phyloP scores from a whole-genome alignment of 2,113 vertebrate genomes.

The Aramus guarauna region DNA sequence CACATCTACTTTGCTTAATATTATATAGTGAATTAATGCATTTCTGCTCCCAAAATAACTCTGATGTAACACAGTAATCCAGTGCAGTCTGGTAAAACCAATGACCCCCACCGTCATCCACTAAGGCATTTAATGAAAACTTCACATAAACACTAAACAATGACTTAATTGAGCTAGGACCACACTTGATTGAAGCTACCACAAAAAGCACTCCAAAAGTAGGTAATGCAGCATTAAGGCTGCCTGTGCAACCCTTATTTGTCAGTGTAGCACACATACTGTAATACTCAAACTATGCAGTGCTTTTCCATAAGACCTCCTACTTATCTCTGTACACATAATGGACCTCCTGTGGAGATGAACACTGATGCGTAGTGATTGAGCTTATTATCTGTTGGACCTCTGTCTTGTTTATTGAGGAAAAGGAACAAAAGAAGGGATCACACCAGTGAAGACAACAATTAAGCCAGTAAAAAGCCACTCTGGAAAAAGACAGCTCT shows the following conservation, averaged over 20 bases:
- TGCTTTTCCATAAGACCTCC: background rate
- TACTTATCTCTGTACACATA: background rate
- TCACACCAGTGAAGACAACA: background rate
- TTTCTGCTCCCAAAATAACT: background rate
- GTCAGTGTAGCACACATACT: background rate
- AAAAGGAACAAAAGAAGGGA: conserved; percentile 28
- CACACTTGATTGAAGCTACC: background rate
- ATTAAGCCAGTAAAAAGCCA: background rate
- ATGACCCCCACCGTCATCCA: background rate
- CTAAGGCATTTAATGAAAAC: background rate
- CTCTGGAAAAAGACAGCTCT: background rate
- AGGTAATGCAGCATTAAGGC: background rate
- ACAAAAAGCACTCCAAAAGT: background rate
- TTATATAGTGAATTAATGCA: background rate
- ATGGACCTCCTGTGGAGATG: background rate
- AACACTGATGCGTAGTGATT: background rate
- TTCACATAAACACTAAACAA: background rate
- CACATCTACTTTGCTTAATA: background rate
- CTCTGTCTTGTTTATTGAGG: background rate
- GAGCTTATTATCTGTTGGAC: background rate
- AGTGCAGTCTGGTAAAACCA: background rate
- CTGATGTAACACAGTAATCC: background rate
- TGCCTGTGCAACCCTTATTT: background rate
- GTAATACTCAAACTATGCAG: background rate
- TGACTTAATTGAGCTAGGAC: background rate